Percentiles rank a stretch among this genome's conserved stretches.
Evolutionary conservation across 2,797 vertebrate genomes (phyloP).

Genomic region (Pitangus sulphuratus): DNA sequence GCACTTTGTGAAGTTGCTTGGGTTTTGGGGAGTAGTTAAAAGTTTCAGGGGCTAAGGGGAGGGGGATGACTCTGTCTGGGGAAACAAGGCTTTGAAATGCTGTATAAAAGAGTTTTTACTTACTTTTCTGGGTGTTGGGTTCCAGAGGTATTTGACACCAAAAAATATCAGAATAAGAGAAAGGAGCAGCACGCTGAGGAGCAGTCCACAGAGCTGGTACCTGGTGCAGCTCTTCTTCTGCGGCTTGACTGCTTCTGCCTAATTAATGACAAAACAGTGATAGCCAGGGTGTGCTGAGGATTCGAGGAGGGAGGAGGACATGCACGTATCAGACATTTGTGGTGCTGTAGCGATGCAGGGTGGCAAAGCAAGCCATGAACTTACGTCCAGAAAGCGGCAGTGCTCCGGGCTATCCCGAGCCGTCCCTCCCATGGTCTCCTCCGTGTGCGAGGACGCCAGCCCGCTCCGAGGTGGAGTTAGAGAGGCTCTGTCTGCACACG

Average conservation of each 20-base stretch:
- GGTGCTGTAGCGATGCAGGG: not conserved
- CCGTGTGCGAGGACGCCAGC: not conserved
- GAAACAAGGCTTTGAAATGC: not conserved
- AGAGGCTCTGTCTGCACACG: conserved; percentile 52
- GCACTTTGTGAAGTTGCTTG: not conserved
- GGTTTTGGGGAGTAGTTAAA: not conserved
- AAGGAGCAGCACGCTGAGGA: conserved; percentile 80
- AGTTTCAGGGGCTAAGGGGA: not conserved
- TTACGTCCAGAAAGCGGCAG: conserved; percentile 74
- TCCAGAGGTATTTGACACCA: conserved; percentile 87
- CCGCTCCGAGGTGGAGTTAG: conserved; percentile 67
- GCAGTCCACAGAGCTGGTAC: conserved; percentile 83
- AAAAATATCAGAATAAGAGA: conserved; percentile 83
- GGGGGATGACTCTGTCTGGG: not conserved
- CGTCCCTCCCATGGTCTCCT: conserved; percentile 71
- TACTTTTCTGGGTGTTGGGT: conserved; percentile 85
- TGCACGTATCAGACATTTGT: accelerated
- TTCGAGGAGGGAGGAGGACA: not conserved
- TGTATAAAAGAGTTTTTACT: conserved; percentile 42
- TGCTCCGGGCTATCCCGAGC: conserved; percentile 59
- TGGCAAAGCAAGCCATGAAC: conserved; percentile 20
- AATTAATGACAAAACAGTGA: conserved; percentile 8
- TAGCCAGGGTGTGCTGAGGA: not conserved
- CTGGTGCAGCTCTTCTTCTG: conserved; percentile 76
- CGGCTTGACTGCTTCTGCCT: conserved; percentile 85